Evolutionary conservation across 2,797 vertebrate species (phyloP).

Genomic region (Ataeniobius toweri): DNA sequence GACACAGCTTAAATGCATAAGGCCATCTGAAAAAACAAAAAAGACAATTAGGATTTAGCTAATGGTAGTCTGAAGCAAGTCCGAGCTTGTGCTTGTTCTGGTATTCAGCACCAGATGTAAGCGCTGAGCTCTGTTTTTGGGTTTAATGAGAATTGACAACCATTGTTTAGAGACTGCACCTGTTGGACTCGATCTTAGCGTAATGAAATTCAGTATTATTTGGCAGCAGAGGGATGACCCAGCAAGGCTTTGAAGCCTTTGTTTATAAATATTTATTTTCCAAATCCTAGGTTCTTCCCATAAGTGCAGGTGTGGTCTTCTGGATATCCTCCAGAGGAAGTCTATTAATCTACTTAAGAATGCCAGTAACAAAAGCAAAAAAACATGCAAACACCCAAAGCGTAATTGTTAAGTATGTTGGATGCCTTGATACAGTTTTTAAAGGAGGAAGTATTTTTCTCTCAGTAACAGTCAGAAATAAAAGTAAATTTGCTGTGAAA

Average conservation of each 20-base stretch:
- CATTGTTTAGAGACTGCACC: slow-evolving; percentile 63
- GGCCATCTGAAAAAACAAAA: slow-evolving; percentile 54
- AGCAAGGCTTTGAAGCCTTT: slow-evolving; percentile 63
- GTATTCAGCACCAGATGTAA: slow-evolving; percentile 54
- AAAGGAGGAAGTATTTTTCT: slow-evolving; percentile 22
- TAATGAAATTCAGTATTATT: slow-evolving; percentile 51
- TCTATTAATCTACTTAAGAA: slow-evolving; percentile 43
- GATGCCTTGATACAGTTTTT: slow-evolving; percentile 18
- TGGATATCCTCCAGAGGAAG: slow-evolving; percentile 38
- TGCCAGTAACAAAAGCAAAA: slow-evolving; percentile 53
- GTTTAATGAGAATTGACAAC: slow-evolving; percentile 41
- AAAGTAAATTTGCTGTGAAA: neutral
- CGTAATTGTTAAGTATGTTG: slow-evolving; percentile 21
- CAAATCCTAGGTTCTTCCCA: slow-evolving; percentile 45
- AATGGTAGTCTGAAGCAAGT: slow-evolving; percentile 24
- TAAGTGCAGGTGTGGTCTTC: slow-evolving; percentile 67
- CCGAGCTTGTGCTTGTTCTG: slow-evolving; percentile 27
- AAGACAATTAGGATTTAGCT: slow-evolving; percentile 18
- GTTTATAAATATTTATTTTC: slow-evolving; percentile 69
- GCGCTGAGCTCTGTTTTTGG: slow-evolving; percentile 23
- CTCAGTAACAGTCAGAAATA: slow-evolving; percentile 29
- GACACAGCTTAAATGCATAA: slow-evolving; percentile 23
- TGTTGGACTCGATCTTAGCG: slow-evolving; percentile 55
- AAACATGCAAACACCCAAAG: slow-evolving; percentile 18
- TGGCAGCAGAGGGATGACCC: slow-evolving; percentile 39